Base-by-base conservation (phyloP, 2,888 invertebrate genomes). In the Tubulanus polymorphus region DNA sequence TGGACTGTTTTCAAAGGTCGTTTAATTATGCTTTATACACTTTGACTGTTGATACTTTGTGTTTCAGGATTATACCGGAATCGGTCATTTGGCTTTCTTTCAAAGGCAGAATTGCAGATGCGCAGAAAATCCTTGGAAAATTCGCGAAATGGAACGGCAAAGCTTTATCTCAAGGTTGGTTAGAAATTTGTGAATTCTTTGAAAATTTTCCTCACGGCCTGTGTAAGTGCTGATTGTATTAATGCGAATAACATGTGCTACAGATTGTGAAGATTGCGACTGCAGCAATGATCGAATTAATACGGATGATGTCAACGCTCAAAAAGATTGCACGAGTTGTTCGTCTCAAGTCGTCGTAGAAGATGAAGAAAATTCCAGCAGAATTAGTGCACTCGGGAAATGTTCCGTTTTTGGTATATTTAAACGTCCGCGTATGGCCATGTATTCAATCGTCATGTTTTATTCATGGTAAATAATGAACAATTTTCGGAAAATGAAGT, bases 381-480 rank as follows among this genome's bases (percentile, higher is more conserved):
- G n/a, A n/a, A n/a, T n/a, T n/a, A n/a, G n/a, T n/a, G n/a, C n/a
- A n/a, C n/a, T n/a, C n/a, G 28, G 25, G 28, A n/a, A 29, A 23
- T 30, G 28, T 49, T n/a, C 26, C 28, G 8, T 64, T n/a, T 37
- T 70, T 18, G 65, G 65, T 51, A 53, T 73, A 26, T 69, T 71
- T 51, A 56, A 55, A 23, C 65, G 66, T 5, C 59, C 67, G 26
- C 63, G 59, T 20, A 62, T 71, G n/a, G 56, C 68, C 37, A 37
- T 67, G 28, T 71, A 73, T 54, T 63, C 70, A 10, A 26, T 68
- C n/a, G 62, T 70, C 1, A 65, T 70, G 55, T 71, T 68, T 56
- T 73, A 66, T 57, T 53, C 71, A 26, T 71, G 67, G 72, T 72
- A 58, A 66, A 68, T 61, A 48, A n/a, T n/a, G n/a, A n/a, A n/a